Percentiles rank a stretch among this genome's conserved stretches.
Conservation (phyloP, 2,113 vertebrate species). For the Brienomyrus brachyistius region DNA sequence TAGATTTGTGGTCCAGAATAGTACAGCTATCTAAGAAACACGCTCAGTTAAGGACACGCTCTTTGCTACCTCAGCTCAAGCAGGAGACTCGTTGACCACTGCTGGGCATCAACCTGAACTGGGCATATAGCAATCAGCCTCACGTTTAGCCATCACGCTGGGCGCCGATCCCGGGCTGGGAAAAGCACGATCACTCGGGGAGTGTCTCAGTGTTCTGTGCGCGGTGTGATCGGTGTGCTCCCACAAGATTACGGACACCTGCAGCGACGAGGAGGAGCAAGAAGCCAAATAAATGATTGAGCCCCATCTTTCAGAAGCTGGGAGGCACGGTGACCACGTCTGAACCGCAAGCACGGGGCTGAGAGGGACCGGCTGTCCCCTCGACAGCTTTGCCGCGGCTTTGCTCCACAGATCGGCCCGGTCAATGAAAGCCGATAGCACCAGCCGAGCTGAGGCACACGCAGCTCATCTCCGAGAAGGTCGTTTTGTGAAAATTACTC, state of each 20-base stretch:
- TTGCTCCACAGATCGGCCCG: background rate
- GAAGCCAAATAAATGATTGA: background rate
- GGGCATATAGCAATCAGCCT: background rate
- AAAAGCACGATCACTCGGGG: background rate
- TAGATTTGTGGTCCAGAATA: background rate
- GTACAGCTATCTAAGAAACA: background rate
- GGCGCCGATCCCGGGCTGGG: background rate
- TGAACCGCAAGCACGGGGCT: background rate
- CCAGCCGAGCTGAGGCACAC: background rate
- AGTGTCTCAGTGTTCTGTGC: background rate
- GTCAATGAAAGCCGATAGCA: background rate
- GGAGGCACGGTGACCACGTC: background rate
- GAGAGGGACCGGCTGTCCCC: background rate
- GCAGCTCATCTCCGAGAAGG: constrained; percentile 2
- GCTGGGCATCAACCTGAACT: background rate
- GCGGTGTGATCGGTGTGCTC: background rate
- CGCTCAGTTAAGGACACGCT: background rate
- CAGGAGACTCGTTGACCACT: background rate
- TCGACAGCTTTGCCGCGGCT: background rate
- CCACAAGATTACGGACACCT: background rate
- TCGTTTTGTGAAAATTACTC: constrained; percentile 9
- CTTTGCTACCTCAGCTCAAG: background rate
- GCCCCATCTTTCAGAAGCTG: background rate
- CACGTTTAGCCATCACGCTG: background rate
- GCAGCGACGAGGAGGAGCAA: background rate